Evolutionary conservation across 2,888 invertebrate genomes (phyloP), one percentile per base, ranked within the genome.

Genomic region (Eurytoma adleriae): DNA sequence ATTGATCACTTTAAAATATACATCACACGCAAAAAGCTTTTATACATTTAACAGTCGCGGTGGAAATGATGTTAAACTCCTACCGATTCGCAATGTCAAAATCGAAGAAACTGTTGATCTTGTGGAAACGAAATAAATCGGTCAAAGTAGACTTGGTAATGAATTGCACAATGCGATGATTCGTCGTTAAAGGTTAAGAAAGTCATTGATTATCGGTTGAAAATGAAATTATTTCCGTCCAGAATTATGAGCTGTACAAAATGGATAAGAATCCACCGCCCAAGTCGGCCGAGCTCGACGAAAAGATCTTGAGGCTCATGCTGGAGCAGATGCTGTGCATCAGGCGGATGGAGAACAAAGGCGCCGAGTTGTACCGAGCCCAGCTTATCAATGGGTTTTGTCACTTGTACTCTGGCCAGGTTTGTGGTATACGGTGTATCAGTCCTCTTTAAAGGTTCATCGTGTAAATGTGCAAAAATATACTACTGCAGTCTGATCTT

Each of bases 331-430:
- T 87, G 87, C 56, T 82, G 20, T 81, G 78, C 57, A 83, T 85
- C 12, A 76, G 86, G 16, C 80, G 85, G 40, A 83, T 85, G 84
- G 84, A 85, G 27, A 83, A 70, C 68, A 84, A 69, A 57, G 80
- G 83, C 3, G 84, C 84, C 4, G 85, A 85, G 1, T 70, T 89
- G n/a, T 89, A 88, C 74, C 85, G 84, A 73, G 82, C 84, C 30
- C 85, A 84, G 64, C 50, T 87, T 16, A 86, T 88, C 52, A 86
- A 87, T 56, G 88, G 88, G 40, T 88, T 88, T 62, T 87, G 86
- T 79, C 86, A 87, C 78, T 83, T 88, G 54, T 88, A 87, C 76
- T 79, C 82, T 18, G 89, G 89, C 4, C 88, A 94, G 92, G 86
- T 86, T 83, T 59, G 7, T 10, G 2, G 2, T 27, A 13, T 4